These are phyloP conservation scores for Hydractinia echinata DNA, from an alignment of 30 jellyfish, hydroid and myxozoan genomes.

Conservation along the genomic window DNA sequence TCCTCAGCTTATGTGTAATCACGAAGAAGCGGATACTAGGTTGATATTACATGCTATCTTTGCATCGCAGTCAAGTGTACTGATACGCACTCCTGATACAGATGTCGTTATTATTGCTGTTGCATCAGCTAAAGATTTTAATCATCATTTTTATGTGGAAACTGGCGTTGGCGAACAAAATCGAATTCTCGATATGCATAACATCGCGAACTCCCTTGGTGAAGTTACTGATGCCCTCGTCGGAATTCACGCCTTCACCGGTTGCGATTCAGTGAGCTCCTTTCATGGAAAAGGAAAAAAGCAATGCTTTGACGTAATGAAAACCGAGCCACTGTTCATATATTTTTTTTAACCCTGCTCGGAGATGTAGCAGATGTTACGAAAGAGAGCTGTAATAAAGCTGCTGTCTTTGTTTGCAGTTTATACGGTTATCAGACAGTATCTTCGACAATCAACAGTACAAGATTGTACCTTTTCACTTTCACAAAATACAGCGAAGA, in stretches of 20 bases:
- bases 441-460: neutral
- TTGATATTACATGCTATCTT: conserved; percentile 53
- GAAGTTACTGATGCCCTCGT: neutral
- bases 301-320: neutral
- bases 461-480: neutral
- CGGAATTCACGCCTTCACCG: neutral
- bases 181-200: neutral
- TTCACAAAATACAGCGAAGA: too few species aligned
- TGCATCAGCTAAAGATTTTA: neutral
- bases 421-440: neutral
- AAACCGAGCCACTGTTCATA: neutral
- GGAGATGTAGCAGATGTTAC: neutral
- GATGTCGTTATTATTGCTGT: conserved; percentile 51
- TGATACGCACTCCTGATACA: conserved; percentile 37
- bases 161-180: neutral
- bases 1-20: conserved; percentile 38
- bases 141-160: neutral
- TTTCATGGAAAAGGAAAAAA: conserved; percentile 2
- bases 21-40: conserved; percentile 76
- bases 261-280: conserved; percentile 1
- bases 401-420: neutral
- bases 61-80: conserved; percentile 37
- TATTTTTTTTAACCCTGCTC: neutral
- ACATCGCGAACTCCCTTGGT: conserved; percentile 1
- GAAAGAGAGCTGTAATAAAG: neutral